Base-by-base conservation (phyloP, 2,113 vertebrate species). In the Clarias batrachus region DNA sequence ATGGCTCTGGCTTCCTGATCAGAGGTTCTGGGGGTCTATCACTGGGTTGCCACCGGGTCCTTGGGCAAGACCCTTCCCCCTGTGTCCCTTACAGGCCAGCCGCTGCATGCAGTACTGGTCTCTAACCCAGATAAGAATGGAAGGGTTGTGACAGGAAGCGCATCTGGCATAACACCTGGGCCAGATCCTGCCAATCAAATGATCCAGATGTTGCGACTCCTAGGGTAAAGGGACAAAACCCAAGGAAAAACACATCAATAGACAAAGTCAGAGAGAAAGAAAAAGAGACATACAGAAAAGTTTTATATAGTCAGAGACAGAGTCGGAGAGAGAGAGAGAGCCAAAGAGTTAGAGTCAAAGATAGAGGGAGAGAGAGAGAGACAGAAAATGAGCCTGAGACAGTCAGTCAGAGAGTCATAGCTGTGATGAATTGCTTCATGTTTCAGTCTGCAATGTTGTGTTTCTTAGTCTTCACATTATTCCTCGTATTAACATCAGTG, bases 381-480 rank as follows among this genome's bases (percentile, higher is more conserved):
- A 88, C 12, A 37, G 21, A 21, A 89, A 91, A 3, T 2, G 8
- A 85, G n/a, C 6, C 76, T n/a, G 19, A 27, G 59, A 13, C 48
- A 71, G 37, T 77, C 27, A 76, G 73, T 77, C 27, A 76, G 73
- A 76, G 93, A 93, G 93, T 92, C 89, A 90, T 60, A 92, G 88
- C 93, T 95, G 93, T 94, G 95, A 95, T 94, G 92, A 92, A 90
- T 93, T 3, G 94, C 94, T 94, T 93, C 93, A 94, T 92, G 93
- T 90, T 92, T 93, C 93, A 91, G 92, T 90, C 91, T 94, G 81
- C 89, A 65, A 30, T 52, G 52, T 68, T 79, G 33, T n/a, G 37
- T 82, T 60, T 59, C 63, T 74, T 79, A 79, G 71, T n/a, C 23
- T 10, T 82, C 54, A 71, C 13, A 33, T 62, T 80, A 52, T 63